phyloP scores from a whole-genome alignment of 2,797 vertebrate genomes.

The Melanotaenia parkinsoni region DNA sequence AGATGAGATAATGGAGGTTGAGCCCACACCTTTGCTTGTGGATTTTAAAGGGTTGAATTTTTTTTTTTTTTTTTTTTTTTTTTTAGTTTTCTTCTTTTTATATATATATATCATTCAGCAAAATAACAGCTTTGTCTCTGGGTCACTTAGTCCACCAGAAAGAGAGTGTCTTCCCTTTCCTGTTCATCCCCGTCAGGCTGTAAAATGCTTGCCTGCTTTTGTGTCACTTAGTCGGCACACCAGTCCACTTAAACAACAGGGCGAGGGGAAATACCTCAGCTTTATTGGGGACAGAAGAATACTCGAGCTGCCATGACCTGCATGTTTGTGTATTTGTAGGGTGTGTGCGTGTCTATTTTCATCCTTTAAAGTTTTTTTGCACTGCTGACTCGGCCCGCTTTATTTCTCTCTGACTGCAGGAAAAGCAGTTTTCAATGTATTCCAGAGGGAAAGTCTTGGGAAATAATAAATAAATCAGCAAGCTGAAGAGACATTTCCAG shows the following conservation, averaged over 20 bases:
- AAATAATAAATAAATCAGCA: constrained; percentile 80
- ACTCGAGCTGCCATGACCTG: constrained; percentile 43
- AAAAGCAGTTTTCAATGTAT: constrained; percentile 70
- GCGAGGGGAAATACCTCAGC: constrained; percentile 52
- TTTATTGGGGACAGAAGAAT: constrained; percentile 60
- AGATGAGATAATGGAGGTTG: constrained; percentile 21
- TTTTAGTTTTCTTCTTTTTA: background rate
- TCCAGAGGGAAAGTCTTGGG: constrained; percentile 56
- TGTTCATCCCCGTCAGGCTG: constrained; percentile 26
- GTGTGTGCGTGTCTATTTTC: constrained; percentile 55
- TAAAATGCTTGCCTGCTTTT: constrained; percentile 51
- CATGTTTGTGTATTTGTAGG: constrained; percentile 14
- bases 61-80: too few relatives aligned
- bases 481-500: constrained; percentile 75
- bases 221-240: constrained; percentile 54
- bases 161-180: constrained; percentile 17
- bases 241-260: constrained; percentile 43
- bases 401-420: constrained; percentile 63
- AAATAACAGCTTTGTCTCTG: constrained; percentile 28
- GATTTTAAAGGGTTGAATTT: constrained; percentile 24
- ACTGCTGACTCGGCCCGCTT: constrained; percentile 62
- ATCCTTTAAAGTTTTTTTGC: constrained; percentile 48
- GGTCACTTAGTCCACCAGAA: constrained; percentile 13
- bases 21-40: constrained; percentile 24
- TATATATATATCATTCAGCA: constrained; percentile 19